Evolutionary conservation across 2,888 invertebrate species (phyloP).

Genomic region (Bugulina stolonifera): DNA sequence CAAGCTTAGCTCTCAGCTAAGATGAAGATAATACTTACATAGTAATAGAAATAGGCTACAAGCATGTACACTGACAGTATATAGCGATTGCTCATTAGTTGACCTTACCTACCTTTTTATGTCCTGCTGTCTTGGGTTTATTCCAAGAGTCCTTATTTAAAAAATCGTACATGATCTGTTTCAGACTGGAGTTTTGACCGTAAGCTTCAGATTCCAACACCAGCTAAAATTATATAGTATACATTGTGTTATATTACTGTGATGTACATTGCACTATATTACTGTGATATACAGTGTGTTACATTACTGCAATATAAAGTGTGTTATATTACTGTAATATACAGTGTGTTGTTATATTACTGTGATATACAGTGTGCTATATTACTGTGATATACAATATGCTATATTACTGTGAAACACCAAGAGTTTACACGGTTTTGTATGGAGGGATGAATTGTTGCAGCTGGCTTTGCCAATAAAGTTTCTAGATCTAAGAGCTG

Average conservation of each 20-base stretch:
- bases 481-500: too few relatives aligned
- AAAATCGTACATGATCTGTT: not conserved
- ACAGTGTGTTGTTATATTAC: not conserved
- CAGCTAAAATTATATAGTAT: not conserved
- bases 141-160: not conserved
- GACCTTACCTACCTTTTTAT: constrained; percentile 21
- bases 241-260: not conserved
- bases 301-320: not conserved
- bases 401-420: not conserved
- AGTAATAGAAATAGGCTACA: too few relatives aligned
- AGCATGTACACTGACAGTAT: too few relatives aligned
- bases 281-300: not conserved
- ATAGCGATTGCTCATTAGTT: too few relatives aligned
- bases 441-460: too few relatives aligned
- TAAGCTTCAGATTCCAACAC: constrained; percentile 5
- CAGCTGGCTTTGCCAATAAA: too few relatives aligned
- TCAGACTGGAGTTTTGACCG: not conserved
- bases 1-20: too few relatives aligned
- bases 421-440: too few relatives aligned
- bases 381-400: not conserved
- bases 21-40: too few relatives aligned
- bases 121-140: constrained; percentile 6
- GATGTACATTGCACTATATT: not conserved
- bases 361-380: not conserved
- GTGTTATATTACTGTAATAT: not conserved